Base-by-base conservation (phyloP, 2,888 invertebrate genomes). In the Melinaea marsaeus region DNA sequence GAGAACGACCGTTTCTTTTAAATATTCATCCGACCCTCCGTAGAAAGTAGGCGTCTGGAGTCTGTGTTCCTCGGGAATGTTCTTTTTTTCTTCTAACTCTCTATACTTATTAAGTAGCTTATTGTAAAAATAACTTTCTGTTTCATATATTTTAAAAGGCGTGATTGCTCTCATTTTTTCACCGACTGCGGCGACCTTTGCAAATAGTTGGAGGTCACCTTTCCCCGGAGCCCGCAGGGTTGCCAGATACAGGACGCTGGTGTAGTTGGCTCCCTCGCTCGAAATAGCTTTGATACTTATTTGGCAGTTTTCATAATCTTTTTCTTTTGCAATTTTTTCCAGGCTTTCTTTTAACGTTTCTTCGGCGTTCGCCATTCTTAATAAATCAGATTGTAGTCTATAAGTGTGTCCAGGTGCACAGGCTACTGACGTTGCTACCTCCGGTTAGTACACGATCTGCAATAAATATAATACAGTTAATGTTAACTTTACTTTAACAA, bases 231-330 rank as follows among this genome's bases (percentile, higher is more conserved):
- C 72, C 3, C 71, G 69, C 51, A 84, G 62, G 11, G 68, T 75
- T 4, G 72, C 75, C n/a, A 70, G 64, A 60, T 71, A 78, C 0
- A 83, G 64, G 9, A 66, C 68, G 3, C 82, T 79, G 2, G 79
- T 77, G 67, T 78, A 83, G 65, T 83, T 83, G 0, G 79, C 82
- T 1, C 84, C 84, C 2, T 71, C 79, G 3, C 72, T 78, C 9
- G 73, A 73, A 13, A 78, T 69, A 4, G 76, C 70, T 9, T 71
- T 73, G 1, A 80, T 45, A 45, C 70, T 63, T 5, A 80, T 60
- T 13, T 72, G 58, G 54, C 69, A 66, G 22, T 77, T 62, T 13
- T 73, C 60, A 63, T 75, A 78, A 2, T 73, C 64, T 11, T 75
- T 71, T 55, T 78, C 74, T 35, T 45, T 59, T 1, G 79, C 77